Base-by-base conservation (phyloP, 1,140 invertebrate species). In the Meloidogyne chitwoodi region DNA sequence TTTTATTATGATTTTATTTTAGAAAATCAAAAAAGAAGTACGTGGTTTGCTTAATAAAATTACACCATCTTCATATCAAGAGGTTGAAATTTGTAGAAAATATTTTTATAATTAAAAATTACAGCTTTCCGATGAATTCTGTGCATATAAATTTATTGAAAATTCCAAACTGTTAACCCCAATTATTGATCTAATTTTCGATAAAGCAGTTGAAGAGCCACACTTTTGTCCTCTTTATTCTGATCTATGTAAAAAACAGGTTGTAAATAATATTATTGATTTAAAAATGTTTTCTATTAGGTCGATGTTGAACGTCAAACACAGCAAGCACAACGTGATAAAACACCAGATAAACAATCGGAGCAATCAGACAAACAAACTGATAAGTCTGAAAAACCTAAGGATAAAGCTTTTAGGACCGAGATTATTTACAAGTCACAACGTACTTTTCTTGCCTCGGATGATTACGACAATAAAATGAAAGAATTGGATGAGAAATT, bases 151-250 rank as follows among this genome's bases (percentile, higher is more conserved):
- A 56, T 76, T 84, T 16, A 44, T 81, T 29, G 64, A 64, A 10
- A 73, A 84, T 44, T 27, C 61, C 12, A 66, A 72, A 68, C 34
- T 81, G 12, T 70, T 62, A 62, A 48, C 48, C 14, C 77, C 79
- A 63, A 75, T 82, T 27, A 85, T 84, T 56, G 77, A 81, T 69
- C 72, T 85, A 44, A 83, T 85, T 38, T 85, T 85, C 64, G 85
- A 87, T 31, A 85, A 85, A 64, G 84, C 84, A 16, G 85, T 85
- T 12, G 84, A 85, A 65, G 84, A 85, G 70, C 84, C 84, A 19
- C 81, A 84, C 48, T 85, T 85, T 77, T 85, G 84, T 67, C 67
- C 85, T 14, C 78, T 85, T 0, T 85, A 85, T 69, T 79, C 83
- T 14, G 81, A 85, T 64, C 67, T 85, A 14, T 85, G 84, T 71